Evolutionary conservation across 2,113 vertebrate genomes (phyloP).

Genomic region (chimpanzee (Pan troglodytes)): NHGRI_mPanTro3-v2.1_pri NC_072409.2:52061501-52062000

Average conservation of each 20-base stretch:
- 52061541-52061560: neutral
- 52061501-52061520: neutral
- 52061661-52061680: neutral
- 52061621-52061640: neutral
- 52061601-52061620: conserved; percentile 25
- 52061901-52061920: conserved; percentile 27
- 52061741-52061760: neutral
- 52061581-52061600: neutral
- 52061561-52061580: neutral
- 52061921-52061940: conserved; percentile 31
- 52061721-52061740: conserved; percentile 1
- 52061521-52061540: neutral
- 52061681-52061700: neutral
- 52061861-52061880: neutral
- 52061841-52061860: conserved; percentile 23
- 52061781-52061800: neutral
- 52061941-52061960: conserved; percentile 20
- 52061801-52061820: neutral
- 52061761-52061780: neutral
- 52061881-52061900: conserved; percentile 34
- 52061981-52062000: neutral
- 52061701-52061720: neutral
- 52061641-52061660: conserved; percentile 40
- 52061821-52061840: conserved; percentile 25
- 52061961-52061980: neutral